Evolutionary conservation across 2,888 invertebrate species (phyloP), one percentile per base, ranked within the genome.

Genomic region (Drosophila ezoana): DNA sequence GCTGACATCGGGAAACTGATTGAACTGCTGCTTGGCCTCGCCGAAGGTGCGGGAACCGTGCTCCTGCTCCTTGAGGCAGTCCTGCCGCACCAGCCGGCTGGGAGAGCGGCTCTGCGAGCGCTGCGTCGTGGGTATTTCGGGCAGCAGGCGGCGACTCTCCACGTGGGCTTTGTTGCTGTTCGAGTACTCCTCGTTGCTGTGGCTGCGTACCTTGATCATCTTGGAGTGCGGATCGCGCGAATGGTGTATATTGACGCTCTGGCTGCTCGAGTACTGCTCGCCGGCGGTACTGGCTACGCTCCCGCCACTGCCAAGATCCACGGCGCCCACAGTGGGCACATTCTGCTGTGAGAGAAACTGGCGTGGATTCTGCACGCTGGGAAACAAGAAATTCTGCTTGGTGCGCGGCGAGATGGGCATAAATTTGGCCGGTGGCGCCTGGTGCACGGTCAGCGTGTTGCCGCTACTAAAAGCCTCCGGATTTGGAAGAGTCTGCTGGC

Each of bases 161-260:
- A 81, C 53, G 4, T 76, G 64, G 2, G 86, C 56, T 59, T 92
- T 90, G 33, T 82, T 77, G 37, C 72, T 89, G 38, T 91, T 90
- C 11, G 91, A 91, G 65, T 92, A 92, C 72, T 92, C 92, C 67
- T 92, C 92, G 67, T 92, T 92, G 78, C 92, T 92, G 68, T 92
- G 92, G 51, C 92, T 92, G 57, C 92, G 90, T 45, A 92, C 92
- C 73, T 92, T 92, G 32, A 92, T 92, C 92, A 92, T 92, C 81
- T 92, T 92, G 13, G 91, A 77, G 66, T 91, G 90, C 28, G 85
- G 89, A 70, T 92, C 91, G 0, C 91, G 87, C 9, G 87, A 76
- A 38, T 90, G 90, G 58, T 91, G 91, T 4, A 90, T 90, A 28
- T 91, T 91, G 3, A 91, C 91, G 64, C 91, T 91, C 78, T 91